Evolutionary conservation across 2,113 vertebrate genomes (phyloP), one percentile per base, ranked within the genome.

Genomic region (Dendropsophus ebraccatus): DNA sequence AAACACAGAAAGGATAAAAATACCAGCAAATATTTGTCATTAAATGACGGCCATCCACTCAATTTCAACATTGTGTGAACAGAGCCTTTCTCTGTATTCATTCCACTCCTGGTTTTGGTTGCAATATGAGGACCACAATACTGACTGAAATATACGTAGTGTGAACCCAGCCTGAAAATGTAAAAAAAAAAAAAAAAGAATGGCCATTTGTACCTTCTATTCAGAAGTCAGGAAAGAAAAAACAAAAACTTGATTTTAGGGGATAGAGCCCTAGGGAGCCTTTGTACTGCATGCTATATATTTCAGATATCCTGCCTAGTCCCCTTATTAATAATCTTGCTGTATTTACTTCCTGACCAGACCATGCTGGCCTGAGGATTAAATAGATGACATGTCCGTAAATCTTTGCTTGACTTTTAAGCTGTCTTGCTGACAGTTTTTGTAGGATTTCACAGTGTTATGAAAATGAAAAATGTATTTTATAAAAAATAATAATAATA

Each of bases 381-480:
- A 19, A 62, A 80, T 14, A 14, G 11, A 80, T 60, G 54, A 76
- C 8, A 80, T 62, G 2, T 62, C 13, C 13, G 23, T 25, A 80
- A 80, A 62, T 62, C 28, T 56, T 62, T 62, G 52, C 62, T 62
- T 28, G 13, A 4, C 23, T 80, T 7, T 41, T 80, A 9, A 25
- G 54, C 58, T n/a, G 37, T 80, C 54, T 62, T 45, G 52, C 35
- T 58, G 21, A 62, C 35, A 14, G 77, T 23, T 79, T 60, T n/a
- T n/a, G n/a, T n/a, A n/a, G n/a, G n/a, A n/a, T n/a, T n/a, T n/a
- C n/a, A 13, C 30, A 54, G 19, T 54, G 54, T 35, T 58, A 10
- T 45, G 23, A 41, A 79, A 60, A 62, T 62, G 37, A 21, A 45
- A 45, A 80, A 62, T 45, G 62, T 62, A n/a, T 80, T 35, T 80